Base-by-base conservation (phyloP, 64 coral and sea anemone species). In the Montipora foliosa region DNA sequence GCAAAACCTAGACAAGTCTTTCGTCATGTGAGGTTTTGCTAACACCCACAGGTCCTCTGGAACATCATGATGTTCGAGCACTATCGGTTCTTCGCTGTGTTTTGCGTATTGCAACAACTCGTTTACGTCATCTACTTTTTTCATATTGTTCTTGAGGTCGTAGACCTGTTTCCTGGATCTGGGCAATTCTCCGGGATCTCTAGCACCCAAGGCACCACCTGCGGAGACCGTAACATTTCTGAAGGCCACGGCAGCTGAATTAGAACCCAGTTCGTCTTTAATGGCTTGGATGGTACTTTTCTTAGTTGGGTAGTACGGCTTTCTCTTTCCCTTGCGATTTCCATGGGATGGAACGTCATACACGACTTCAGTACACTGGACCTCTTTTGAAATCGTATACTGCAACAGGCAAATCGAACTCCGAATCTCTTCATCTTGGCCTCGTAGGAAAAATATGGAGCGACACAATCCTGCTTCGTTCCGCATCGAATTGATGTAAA, bases 391-490 rank as follows among this genome's bases (percentile, higher is more conserved):
- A 58, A 90, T 90, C 9, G 22, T 75, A 76, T 67, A 90, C 55
- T 90, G 88, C 49, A 90, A 47, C 52, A 90, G 45, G 17, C 74
- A 79, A 14, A 76, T 66, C 44, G 74, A 45, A 79, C 44, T 46
- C 2, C 11, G 50, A 59, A 90, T 79, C 37, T 55, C 58, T 79
- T 76, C 88, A 45, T 78, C 76, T 79, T 20, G 48, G 12, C 51
- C 76, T 45, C 14, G 8, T 79, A 90, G 45, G 49, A 90, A 79
- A 76, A 90, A 90, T 59, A 90, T 79, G 69, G 87, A 89, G 17
- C 72, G 87, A 49, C 87, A 89, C 69, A 89, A 29, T 7, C 87
- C 87, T 74, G 50, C 69, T 14, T 52, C 8, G 13, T 89, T 89
- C 21, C 13, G 10, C 72, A 6, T 89, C 2, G 87, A 89, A 53